Conservation (phyloP, 2,113 vertebrate species). For the Psophia crepitans region DNA sequence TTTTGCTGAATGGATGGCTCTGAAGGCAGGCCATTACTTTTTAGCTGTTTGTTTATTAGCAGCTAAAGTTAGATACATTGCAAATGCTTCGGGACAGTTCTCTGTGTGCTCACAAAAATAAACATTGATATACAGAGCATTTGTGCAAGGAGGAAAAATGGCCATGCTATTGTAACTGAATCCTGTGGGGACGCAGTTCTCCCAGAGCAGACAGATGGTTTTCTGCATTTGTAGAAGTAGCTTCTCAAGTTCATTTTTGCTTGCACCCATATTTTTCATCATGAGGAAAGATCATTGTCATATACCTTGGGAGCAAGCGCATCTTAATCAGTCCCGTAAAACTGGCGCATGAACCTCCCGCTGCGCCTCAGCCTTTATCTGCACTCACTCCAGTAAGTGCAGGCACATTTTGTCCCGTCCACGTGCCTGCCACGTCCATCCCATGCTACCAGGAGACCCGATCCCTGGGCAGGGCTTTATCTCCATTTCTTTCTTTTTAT, state of each 20-base stretch:
- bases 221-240: not conserved
- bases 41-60: conserved; percentile 61
- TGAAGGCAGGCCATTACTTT: conserved; percentile 52
- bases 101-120: conserved; percentile 46
- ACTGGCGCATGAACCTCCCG: accelerated
- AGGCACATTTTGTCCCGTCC: accelerated
- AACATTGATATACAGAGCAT: conserved; percentile 10
- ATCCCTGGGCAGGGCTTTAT: not conserved
- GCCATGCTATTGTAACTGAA: conserved; percentile 25
- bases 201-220: conserved; percentile 32
- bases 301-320: not conserved
- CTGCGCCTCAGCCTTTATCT: not conserved
- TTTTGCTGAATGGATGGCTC: conserved; percentile 40
- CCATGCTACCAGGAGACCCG: not conserved
- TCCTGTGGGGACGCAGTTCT: conserved; percentile 14
- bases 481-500: not conserved
- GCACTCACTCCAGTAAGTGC: accelerated
- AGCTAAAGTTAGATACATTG: conserved; percentile 48
- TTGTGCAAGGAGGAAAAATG: conserved; percentile 25
- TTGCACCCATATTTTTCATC: not conserved
- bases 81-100: conserved; percentile 51
- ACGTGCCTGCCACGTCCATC: not conserved
- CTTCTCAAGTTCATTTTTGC: not conserved
- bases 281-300: not conserved
- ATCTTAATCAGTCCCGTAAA: not conserved